Evolutionary conservation across 2,888 invertebrate species (phyloP).

Genomic region (Druceiella hillmani): DNA sequence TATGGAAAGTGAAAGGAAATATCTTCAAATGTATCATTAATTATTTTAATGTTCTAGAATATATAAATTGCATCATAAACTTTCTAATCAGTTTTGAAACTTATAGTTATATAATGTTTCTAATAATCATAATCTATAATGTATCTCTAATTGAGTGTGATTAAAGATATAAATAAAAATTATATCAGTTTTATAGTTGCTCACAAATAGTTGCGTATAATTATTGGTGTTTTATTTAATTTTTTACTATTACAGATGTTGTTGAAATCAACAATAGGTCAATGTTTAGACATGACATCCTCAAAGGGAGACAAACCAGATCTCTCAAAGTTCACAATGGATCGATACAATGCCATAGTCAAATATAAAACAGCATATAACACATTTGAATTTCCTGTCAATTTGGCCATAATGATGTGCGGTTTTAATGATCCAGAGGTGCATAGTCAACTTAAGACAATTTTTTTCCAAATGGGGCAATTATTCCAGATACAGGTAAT

Average conservation of each 20-base stretch:
- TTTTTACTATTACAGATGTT: constrained; percentile 48
- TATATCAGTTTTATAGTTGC: no score
- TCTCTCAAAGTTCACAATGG: constrained; percentile 73
- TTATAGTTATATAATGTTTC: no score
- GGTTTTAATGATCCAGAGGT: constrained; percentile 72
- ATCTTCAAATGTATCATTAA: no score
- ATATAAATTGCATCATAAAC: no score
- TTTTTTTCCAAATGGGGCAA: constrained; percentile 88
- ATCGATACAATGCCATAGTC: constrained; percentile 80
- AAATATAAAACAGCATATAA: constrained; percentile 93
- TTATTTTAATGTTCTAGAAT: no score
- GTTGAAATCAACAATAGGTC: constrained; percentile 74
- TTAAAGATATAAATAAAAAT: no score
- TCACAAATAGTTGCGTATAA: no score
- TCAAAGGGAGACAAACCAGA: constrained; percentile 58
- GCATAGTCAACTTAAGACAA: constrained; percentile 78
- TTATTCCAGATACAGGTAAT: constrained; percentile 90
- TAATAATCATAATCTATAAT: no score
- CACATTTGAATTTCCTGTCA: constrained; percentile 89
- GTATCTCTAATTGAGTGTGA: no score
- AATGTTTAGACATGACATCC: constrained; percentile 73
- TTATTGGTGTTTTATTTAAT: no score
- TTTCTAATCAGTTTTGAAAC: no score
- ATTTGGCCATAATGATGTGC: constrained; percentile 81
- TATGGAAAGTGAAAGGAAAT: no score